Conservation (phyloP, 2,113 vertebrate species). For the Rhagologus leucostigma region DNA sequence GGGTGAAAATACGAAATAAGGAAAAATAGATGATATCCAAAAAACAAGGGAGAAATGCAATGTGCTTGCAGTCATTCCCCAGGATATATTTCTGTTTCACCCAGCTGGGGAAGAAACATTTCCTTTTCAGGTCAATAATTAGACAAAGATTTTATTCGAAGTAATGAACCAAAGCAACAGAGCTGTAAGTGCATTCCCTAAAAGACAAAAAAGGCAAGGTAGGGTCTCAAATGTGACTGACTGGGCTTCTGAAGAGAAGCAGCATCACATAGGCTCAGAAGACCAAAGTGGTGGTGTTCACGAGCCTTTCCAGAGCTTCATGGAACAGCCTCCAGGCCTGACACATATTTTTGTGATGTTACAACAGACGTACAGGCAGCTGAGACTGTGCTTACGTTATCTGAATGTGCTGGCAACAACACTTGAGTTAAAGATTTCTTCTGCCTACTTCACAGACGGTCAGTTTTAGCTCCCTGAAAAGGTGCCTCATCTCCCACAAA, state of each 20-base stretch:
- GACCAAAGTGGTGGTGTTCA: neutral
- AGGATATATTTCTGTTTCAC: neutral
- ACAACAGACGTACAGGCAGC: neutral
- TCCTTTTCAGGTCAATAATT: neutral
- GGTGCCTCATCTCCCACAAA: neutral
- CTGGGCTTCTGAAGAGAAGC: neutral
- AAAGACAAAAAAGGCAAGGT: neutral
- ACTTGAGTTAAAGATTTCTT: neutral
- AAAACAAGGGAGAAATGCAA: neutral
- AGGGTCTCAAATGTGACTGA: neutral
- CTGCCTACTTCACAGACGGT: neutral
- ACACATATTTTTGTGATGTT: accelerated
- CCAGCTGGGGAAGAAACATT: neutral
- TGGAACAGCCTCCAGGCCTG: neutral
- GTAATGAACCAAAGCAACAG: neutral
- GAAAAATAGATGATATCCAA: neutral
- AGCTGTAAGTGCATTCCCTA: neutral
- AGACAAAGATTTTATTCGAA: neutral
- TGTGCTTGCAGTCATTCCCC: neutral
- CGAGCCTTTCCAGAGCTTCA: neutral
- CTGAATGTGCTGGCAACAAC: neutral
- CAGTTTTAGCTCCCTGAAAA: neutral
- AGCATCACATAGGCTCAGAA: neutral
- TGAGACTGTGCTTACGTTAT: neutral
- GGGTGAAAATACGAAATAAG: neutral